A percentile compares a stretch with the other conserved stretches of the same genome.
Evolutionary conservation across 2,888 invertebrate genomes (phyloP).

Genomic region (Cantharis flavilabris): DNA sequence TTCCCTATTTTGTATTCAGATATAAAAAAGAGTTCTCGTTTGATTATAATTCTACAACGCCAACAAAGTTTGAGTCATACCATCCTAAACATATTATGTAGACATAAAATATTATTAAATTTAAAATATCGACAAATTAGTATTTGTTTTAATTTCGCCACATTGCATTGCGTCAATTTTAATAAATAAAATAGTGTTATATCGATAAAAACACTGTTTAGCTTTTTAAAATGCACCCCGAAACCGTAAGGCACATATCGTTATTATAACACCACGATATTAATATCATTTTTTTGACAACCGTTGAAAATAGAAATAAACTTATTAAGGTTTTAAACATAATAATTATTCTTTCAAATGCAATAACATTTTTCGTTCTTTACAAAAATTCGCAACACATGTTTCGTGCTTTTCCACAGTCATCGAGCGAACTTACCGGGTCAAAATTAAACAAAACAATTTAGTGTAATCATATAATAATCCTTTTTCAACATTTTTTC

Average conservation of each 20-base stretch:
- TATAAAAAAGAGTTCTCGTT: slow-evolving; percentile 35
- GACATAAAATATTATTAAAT: background rate
- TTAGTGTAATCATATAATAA: too few relatives aligned
- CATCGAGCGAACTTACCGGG: too few relatives aligned
- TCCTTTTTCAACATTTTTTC: too few relatives aligned
- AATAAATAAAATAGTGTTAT: background rate
- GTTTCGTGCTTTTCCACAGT: too few relatives aligned
- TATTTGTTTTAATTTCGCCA: background rate
- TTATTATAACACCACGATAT: background rate
- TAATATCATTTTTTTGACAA: background rate
- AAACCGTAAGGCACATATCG: background rate
- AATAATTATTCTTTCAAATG: background rate
- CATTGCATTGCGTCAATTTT: background rate
- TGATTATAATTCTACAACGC: slow-evolving; percentile 5
- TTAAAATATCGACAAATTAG: background rate
- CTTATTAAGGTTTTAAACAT: background rate
- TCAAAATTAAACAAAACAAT: too few relatives aligned
- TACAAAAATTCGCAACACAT: too few relatives aligned
- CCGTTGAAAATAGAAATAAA: background rate
- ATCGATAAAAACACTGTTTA: background rate
- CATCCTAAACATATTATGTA: background rate
- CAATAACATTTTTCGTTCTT: too few relatives aligned
- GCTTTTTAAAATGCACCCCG: background rate
- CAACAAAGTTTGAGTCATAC: slow-evolving; percentile 20
- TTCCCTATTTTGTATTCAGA: slow-evolving; percentile 43